Conservation (phyloP, 2,797 vertebrate genomes). For the Falco rusticolus region DNA sequence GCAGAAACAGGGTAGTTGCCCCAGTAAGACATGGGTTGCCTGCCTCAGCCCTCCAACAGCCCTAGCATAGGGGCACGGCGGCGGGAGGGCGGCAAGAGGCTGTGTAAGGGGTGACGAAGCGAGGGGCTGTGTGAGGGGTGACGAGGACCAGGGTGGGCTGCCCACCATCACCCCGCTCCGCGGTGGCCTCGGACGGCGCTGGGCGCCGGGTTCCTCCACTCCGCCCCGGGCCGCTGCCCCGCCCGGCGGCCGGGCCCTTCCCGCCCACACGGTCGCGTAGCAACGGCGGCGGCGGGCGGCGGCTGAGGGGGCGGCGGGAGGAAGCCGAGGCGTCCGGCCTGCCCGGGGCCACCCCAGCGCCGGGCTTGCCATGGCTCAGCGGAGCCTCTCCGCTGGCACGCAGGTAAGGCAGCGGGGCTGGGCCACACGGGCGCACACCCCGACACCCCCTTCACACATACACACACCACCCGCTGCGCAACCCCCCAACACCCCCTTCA, state of each 20-base stretch:
- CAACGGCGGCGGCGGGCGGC: neutral
- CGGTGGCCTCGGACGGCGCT: accelerated
- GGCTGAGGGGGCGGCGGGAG: neutral
- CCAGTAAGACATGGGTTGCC: accelerated
- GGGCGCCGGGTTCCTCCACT: neutral
- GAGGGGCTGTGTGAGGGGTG: neutral
- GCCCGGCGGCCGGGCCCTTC: neutral
- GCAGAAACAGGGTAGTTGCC: accelerated
- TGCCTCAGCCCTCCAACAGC: neutral
- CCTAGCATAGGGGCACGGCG: accelerated
- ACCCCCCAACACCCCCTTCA: too few relatives aligned
- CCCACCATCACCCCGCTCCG: neutral
- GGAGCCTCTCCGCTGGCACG: too few relatives aligned
- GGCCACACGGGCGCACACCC: neutral
- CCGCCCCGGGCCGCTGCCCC: neutral
- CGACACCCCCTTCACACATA: too few relatives aligned
- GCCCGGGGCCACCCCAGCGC: accelerated
- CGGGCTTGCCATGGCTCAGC: neutral
- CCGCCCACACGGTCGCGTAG: neutral
- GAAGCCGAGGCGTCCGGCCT: neutral
- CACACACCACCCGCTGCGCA: too few relatives aligned
- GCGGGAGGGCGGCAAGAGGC: too few relatives aligned
- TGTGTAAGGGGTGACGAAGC: too few relatives aligned
- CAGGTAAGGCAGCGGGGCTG: neutral
- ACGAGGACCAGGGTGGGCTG: accelerated